Percentiles rank a stretch among this genome's conserved stretches.
These are phyloP conservation scores for Callaeas wilsoni DNA, from an alignment of 2,113 vertebrate species.

Conservation along the genomic window DNA sequence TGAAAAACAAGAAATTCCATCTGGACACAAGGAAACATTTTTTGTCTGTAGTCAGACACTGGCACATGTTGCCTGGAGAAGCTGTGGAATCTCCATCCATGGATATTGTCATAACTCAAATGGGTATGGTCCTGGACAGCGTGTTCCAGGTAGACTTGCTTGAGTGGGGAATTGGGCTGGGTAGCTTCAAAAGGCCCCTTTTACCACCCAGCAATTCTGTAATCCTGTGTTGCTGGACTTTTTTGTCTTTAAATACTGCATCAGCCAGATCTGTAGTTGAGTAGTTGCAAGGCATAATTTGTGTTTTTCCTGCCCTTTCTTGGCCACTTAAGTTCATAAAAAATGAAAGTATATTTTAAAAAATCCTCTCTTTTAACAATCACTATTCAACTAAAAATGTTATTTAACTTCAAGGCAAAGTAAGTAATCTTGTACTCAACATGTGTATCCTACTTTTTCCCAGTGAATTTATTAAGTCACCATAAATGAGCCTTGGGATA, in stretches of 20 bases:
- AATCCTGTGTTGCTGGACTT: not conserved
- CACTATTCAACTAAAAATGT: not conserved
- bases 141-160: not conserved
- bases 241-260: not conserved
- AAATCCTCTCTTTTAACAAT: not conserved
- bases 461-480: not conserved
- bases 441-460: not conserved
- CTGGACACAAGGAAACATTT: not conserved
- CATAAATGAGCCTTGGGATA: not conserved
- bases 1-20: not conserved
- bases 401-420: not conserved
- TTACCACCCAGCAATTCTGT: rapidly evolving
- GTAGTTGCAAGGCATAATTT: not conserved
- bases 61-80: not conserved
- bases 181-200: not conserved
- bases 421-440: not conserved
- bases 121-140: not conserved
- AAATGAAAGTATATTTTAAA: not conserved
- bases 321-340: not conserved
- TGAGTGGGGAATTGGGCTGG: not conserved
- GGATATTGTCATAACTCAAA: not conserved
- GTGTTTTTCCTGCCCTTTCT: not conserved
- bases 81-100: not conserved
- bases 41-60: not conserved
- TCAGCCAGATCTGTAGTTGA: not conserved